phyloP scores from a whole-genome alignment of 2,113 vertebrate genomes.

The Athene cunicularia region DNA sequence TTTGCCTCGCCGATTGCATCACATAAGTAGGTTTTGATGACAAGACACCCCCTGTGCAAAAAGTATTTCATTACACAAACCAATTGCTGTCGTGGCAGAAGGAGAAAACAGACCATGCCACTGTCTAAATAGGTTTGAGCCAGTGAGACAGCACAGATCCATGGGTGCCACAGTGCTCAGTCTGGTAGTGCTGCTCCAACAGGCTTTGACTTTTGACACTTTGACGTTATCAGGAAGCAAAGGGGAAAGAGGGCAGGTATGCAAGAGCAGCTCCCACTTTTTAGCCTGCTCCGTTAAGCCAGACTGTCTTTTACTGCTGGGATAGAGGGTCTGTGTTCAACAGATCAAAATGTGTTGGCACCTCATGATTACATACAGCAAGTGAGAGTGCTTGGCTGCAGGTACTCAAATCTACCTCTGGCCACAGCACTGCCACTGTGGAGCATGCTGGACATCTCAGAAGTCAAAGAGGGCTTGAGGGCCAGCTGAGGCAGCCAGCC shows the following conservation, averaged over 20 bases:
- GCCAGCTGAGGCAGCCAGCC: neutral
- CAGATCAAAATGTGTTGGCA: neutral
- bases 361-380: rapidly evolving
- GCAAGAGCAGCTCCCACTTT: neutral
- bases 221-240: neutral
- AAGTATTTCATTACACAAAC: neutral
- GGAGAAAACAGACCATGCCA: neutral
- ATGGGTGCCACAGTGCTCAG: rapidly evolving
- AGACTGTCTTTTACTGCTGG: neutral
- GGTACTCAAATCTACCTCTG: neutral
- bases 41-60: neutral
- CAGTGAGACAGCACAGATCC: neutral
- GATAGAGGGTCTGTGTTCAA: neutral
- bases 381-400: neutral
- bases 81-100: neutral
- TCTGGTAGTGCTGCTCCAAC: neutral
- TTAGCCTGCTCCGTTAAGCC: neutral
- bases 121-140: neutral
- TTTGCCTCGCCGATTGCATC: neutral
- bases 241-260: neutral
- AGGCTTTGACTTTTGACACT: neutral
- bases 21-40: neutral
- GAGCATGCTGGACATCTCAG: neutral
- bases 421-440: neutral
- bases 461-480: neutral